Evolutionary conservation across 1,140 invertebrate species (phyloP), one percentile per base, ranked within the genome.

Genomic region (Caligus rogercresseyi): DNA sequence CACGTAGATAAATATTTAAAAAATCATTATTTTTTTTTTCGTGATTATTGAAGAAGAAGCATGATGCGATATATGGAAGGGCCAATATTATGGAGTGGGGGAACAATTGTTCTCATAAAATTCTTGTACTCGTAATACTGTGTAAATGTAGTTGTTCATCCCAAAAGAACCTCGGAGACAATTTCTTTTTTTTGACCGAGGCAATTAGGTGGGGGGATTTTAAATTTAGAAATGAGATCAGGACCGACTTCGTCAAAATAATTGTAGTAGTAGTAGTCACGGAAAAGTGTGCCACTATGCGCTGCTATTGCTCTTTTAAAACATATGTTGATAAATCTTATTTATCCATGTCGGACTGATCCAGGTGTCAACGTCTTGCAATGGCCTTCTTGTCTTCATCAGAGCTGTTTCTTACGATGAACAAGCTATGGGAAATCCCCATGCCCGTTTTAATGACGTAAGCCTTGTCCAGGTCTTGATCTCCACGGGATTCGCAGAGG

Each of bases 401-500:
- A 1, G 79, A 76, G 25, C 81, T 78, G 66, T 81, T 78, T 15
- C 79, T 71, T 13, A 78, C 82, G 51, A 87, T 78, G 66, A 91
- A 73, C 63, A 90, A 71, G 0, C 86, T 85, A 72, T 93, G 88
- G 14, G 84, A 85, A 65, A 82, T 81, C 16, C 89, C 89, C 80
- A 88, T 87, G 7, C 85, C 74, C 15, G 93, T 80, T 54, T 83
- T 79, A 64, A 84, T 80, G 53, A 92, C 79, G 72, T 89, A 84
- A 23, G 89, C 74, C 51, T 84, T 85, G 54, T 87, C 84, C 68
- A 93, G 74, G 82, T 81, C 65, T 83, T 86, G 15, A 91, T 86
- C 76, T 93, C 89, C 73, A 87, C 85, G n/a, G 89, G 88, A 26
- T 79, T 80, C 2, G 88, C 86, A 15, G 86, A 86, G 0, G 87